Conservation (phyloP, 2,888 invertebrate species). For the Melanargia galathea region DNA sequence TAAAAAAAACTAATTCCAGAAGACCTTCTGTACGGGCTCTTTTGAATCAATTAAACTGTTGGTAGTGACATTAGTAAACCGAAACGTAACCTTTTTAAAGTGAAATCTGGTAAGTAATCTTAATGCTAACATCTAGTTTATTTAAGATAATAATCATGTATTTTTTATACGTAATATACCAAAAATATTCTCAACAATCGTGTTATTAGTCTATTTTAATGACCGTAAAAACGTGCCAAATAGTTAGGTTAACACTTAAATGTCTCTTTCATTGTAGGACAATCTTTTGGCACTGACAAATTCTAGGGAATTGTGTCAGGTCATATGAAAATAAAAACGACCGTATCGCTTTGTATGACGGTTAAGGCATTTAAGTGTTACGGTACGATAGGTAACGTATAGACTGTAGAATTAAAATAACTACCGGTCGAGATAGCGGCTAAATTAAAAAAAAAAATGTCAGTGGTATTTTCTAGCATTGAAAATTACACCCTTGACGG, state of each 20-base stretch:
- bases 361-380: not conserved
- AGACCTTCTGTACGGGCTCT: too few species aligned
- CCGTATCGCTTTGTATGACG: not conserved
- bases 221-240: constrained; percentile 33
- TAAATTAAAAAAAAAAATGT: too few species aligned
- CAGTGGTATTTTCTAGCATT: too few species aligned
- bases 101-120: too few species aligned
- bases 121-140: too few species aligned
- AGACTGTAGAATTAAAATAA: not conserved
- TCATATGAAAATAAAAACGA: constrained; percentile 28
- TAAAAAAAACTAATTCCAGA: too few species aligned
- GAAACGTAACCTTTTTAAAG: too few species aligned
- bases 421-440: too few species aligned
- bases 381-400: not conserved
- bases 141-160: not conserved
- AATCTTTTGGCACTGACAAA: constrained; percentile 31
- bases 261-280: constrained; percentile 25
- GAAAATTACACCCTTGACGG: too few species aligned
- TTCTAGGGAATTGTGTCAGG: constrained; percentile 33
- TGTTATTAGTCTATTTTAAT: constrained; percentile 3
- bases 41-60: too few species aligned
- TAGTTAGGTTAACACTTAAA: constrained; percentile 30
- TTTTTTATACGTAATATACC: not conserved
- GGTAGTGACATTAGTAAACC: too few species aligned
- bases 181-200: not conserved